Percentiles rank a stretch among this genome's conserved stretches.
Evolutionary conservation across 2,113 vertebrate genomes (phyloP).

Genomic region (Dromaius novaehollandiae): DNA sequence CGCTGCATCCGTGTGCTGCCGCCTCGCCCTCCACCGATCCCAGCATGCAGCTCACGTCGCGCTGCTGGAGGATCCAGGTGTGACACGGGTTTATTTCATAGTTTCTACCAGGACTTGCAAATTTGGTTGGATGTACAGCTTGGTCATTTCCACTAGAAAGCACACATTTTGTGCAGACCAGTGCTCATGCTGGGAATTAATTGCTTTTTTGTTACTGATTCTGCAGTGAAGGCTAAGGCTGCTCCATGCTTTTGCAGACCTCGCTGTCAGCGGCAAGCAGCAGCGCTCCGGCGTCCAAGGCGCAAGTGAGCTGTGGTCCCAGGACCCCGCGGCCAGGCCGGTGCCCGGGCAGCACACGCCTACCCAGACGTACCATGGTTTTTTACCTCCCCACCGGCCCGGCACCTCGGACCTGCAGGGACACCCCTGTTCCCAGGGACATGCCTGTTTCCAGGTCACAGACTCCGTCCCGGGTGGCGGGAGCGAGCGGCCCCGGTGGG

Average conservation of each 20-base stretch:
- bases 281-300: not conserved
- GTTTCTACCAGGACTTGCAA: not conserved
- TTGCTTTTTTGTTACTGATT: not conserved
- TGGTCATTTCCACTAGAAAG: not conserved
- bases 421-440: accelerated
- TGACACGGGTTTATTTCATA: not conserved
- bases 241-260: not conserved
- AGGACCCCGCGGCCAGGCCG: not conserved
- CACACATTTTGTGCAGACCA: not conserved
- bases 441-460: not conserved
- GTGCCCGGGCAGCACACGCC: not conserved
- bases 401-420: not conserved
- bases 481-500: not conserved
- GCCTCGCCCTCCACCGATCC: not conserved
- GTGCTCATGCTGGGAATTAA: not conserved
- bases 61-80: not conserved
- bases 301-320: not conserved
- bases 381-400: not conserved
- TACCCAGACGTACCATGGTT: not conserved
- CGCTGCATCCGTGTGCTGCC: not conserved
- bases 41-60: not conserved
- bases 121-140: not conserved
- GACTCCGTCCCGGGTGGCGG: no score
- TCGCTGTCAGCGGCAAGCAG: not conserved
- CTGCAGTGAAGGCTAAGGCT: not conserved